These are phyloP conservation scores for Anorthoa munda DNA, from an alignment of 2,888 invertebrate species.

Conservation along the genomic window DNA sequence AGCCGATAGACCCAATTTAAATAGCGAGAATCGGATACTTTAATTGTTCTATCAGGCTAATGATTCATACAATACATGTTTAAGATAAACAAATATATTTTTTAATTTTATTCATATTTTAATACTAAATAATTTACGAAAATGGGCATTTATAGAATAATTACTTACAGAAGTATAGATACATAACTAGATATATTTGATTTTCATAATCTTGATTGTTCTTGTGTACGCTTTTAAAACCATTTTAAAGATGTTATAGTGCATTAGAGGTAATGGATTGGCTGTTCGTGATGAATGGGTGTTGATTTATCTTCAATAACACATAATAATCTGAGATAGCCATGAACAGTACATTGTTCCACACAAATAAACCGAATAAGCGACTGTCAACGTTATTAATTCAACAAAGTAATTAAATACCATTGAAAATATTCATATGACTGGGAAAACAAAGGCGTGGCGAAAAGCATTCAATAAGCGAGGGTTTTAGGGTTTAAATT, in stretches of 20 bases:
- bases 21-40: background rate
- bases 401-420: constrained; percentile 36
- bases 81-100: background rate
- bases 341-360: background rate
- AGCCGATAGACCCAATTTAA: background rate
- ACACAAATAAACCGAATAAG: background rate
- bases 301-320: constrained; percentile 1
- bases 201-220: background rate
- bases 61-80: too few relatives aligned
- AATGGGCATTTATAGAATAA: too few relatives aligned
- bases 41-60: background rate
- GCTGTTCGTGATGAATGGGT: background rate
- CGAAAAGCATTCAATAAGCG: constrained; percentile 61
- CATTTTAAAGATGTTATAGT: constrained; percentile 8
- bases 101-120: background rate
- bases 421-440: constrained; percentile 11
- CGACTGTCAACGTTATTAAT: background rate
- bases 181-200: too few relatives aligned
- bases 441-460: constrained; percentile 24
- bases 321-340: background rate
- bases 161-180: too few relatives aligned
- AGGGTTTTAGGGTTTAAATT: constrained; percentile 71
- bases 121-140: background rate
- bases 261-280: constrained; percentile 8
- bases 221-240: background rate